Percentiles rank a stretch among this genome's conserved stretches.
phyloP scores from a whole-genome alignment of 2,797 vertebrate species.

The Pseudomugil tenellus region DNA sequence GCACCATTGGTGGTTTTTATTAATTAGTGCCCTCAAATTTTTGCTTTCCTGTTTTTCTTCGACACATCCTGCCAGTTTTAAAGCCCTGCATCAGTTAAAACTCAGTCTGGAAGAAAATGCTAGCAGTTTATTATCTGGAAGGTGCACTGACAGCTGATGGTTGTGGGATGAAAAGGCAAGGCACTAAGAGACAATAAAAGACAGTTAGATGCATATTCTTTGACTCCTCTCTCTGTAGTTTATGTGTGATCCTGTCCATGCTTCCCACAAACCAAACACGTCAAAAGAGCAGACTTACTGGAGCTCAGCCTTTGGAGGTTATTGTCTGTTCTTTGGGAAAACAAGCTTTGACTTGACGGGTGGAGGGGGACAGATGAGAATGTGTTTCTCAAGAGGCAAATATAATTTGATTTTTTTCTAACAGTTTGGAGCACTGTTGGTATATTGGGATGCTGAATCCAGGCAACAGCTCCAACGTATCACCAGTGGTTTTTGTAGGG shows the following conservation, averaged over 20 bases:
- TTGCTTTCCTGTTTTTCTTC: constrained; percentile 1
- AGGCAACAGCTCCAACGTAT: constrained; percentile 24
- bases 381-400: constrained; percentile 45
- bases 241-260: constrained; percentile 33
- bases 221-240: constrained; percentile 3
- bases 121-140: constrained; percentile 20
- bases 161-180: constrained; percentile 24
- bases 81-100: constrained; percentile 10
- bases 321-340: constrained; percentile 38
- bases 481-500: constrained; percentile 25
- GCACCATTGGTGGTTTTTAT: not conserved
- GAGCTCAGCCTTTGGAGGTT: constrained; percentile 45
- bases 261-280: constrained; percentile 40
- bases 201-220: constrained; percentile 18
- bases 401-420: constrained; percentile 33
- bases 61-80: constrained; percentile 1
- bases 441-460: constrained; percentile 7
- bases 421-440: constrained; percentile 37
- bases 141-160: constrained; percentile 24
- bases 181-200: constrained; percentile 27
- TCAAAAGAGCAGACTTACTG: constrained; percentile 24
- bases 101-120: not conserved
- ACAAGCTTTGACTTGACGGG: constrained; percentile 22
- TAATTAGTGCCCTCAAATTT: not conserved
- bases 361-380: not conserved